Conservation (phyloP, 2,797 vertebrate species). For the Sitta carolinensis region DNA sequence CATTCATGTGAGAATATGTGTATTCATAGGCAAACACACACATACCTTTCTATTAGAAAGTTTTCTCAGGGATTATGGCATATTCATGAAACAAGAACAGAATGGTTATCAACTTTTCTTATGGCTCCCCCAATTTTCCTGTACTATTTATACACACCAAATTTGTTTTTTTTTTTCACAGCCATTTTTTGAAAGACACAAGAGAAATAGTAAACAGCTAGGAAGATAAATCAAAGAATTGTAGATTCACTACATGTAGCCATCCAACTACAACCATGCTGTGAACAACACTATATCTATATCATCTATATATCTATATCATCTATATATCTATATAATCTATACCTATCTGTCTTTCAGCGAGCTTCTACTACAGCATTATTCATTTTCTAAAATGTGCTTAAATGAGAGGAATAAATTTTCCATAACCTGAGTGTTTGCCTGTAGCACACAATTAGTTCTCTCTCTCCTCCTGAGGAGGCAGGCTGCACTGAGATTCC, state of each 20-base stretch:
- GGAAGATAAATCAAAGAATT: background rate
- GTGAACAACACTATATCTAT: background rate
- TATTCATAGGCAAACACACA: background rate
- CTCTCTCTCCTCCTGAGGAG: background rate
- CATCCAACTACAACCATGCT: background rate
- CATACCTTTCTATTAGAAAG: background rate
- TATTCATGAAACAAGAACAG: background rate
- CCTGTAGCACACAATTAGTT: background rate
- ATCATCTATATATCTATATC: too few species aligned
- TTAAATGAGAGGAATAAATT: background rate
- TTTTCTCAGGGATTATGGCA: background rate
- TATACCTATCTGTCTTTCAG: too few species aligned
- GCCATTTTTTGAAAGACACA: background rate
- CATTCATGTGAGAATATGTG: background rate
- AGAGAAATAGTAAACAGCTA: background rate
- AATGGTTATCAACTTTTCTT: background rate
- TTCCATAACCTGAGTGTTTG: background rate
- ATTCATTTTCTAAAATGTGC: background rate
- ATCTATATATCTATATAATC: background rate
- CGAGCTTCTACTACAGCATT: background rate
- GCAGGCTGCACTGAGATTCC: background rate
- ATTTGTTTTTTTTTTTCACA: fast-evolving
- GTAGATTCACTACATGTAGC: background rate
- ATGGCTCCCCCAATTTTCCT: background rate
- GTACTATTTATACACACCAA: background rate